Conservation (phyloP, 2,797 vertebrate genomes). For the Sebastes steindachneri region DNA sequence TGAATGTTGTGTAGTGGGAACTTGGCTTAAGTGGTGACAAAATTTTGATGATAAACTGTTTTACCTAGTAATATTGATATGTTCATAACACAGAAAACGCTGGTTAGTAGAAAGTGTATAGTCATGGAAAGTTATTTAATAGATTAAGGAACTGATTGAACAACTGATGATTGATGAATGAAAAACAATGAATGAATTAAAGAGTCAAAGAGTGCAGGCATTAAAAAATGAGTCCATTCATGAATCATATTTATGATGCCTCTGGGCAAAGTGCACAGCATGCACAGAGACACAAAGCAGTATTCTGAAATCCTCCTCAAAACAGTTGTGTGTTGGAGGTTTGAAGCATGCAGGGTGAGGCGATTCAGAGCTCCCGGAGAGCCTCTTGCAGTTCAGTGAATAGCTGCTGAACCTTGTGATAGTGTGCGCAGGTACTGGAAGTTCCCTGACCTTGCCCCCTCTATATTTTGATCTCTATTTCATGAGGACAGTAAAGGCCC, state of each 20-base stretch:
- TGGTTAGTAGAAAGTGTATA: not conserved
- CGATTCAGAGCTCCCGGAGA: slow-evolving; percentile 1
- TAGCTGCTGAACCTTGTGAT: slow-evolving; percentile 37
- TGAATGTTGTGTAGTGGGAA: no score
- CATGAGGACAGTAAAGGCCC: slow-evolving; percentile 82
- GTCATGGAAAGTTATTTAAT: not conserved
- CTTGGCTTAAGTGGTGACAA: no score
- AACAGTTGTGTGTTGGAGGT: not conserved
- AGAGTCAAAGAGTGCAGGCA: not conserved
- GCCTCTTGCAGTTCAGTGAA: slow-evolving; percentile 4
- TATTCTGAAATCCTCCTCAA: slow-evolving; percentile 12
- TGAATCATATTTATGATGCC: slow-evolving; percentile 7
- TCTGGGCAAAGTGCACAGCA: slow-evolving; percentile 1
- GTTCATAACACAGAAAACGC: not conserved
- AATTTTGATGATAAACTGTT: not conserved
- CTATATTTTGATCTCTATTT: slow-evolving; percentile 77
- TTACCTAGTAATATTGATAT: not conserved
- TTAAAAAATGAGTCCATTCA: slow-evolving; percentile 6
- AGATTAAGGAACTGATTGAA: not conserved
- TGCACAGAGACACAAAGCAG: not conserved
- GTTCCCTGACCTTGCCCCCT: slow-evolving; percentile 65
- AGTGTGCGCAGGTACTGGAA: slow-evolving; percentile 67
- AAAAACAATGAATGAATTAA: not conserved
- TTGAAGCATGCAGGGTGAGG: not conserved
- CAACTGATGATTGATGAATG: not conserved